A percentile compares a stretch with the other conserved stretches of the same genome.
Conservation (phyloP, 2,888 invertebrate species). For the Biston betularia region DNA sequence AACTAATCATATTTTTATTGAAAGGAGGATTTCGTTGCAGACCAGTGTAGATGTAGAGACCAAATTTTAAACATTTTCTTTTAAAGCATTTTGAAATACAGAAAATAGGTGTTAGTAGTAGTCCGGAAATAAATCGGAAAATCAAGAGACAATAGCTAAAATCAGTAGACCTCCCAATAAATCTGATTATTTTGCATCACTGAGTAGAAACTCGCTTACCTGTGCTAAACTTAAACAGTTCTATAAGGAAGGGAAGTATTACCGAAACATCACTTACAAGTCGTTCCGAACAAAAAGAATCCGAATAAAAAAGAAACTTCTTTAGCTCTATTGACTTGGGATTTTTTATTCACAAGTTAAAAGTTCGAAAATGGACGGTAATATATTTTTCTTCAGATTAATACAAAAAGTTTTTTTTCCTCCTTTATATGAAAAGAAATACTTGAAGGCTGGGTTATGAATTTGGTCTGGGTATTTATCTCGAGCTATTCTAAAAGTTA, state of each 20-base stretch:
- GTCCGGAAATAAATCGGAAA: neutral
- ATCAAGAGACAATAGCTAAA: neutral
- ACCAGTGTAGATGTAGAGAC: too few species aligned
- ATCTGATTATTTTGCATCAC: neutral
- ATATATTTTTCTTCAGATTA: conserved; percentile 22
- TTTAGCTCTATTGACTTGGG: conserved; percentile 26
- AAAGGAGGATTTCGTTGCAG: too few species aligned
- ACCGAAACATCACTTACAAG: conserved; percentile 32
- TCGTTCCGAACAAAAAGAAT: conserved; percentile 38
- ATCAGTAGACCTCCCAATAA: neutral
- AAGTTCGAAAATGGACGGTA: conserved; percentile 25
- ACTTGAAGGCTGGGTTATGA: neutral
- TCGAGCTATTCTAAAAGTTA: too few species aligned
- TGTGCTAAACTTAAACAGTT: neutral
- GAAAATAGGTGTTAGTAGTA: too few species aligned
- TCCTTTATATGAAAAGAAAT: neutral
- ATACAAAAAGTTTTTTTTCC: conserved; percentile 16
- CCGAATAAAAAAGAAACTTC: conserved; percentile 37
- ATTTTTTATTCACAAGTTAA: conserved; percentile 24
- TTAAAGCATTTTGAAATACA: too few species aligned
- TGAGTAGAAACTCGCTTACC: neutral
- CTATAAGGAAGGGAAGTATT: conserved; percentile 17
- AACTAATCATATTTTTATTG: too few species aligned
- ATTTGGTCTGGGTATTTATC: neutral
- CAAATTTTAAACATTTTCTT: too few species aligned